Conservation (phyloP, 1,140 invertebrate genomes). For the Phenacoccus solenopsis region DNA sequence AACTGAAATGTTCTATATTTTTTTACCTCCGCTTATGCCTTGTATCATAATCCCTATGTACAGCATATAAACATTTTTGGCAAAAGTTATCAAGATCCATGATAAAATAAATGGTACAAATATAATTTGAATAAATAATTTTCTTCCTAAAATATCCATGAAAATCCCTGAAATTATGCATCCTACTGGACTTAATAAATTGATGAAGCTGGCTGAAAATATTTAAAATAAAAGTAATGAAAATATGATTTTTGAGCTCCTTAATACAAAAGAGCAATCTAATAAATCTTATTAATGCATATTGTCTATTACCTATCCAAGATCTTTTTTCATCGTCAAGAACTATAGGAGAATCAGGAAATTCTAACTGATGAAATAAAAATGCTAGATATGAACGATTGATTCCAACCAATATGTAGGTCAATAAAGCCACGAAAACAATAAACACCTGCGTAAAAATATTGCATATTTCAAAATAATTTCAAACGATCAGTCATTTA, state of each 20-base stretch:
- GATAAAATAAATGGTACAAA: not conserved
- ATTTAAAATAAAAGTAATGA: too few relatives aligned
- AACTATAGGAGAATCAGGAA: not conserved
- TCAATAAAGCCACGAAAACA: too few relatives aligned
- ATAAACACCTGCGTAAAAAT: too few relatives aligned
- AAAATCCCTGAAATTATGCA: not conserved
- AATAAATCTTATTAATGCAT: not conserved
- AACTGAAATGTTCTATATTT: too few relatives aligned
- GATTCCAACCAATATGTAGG: not conserved
- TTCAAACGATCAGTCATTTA: too few relatives aligned
- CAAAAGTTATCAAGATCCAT: not conserved
- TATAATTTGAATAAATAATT: not conserved
- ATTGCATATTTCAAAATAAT: too few relatives aligned
- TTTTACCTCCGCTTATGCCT: not conserved
- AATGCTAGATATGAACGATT: not conserved
- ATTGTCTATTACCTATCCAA: slow-evolving; percentile 19
- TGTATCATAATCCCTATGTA: not conserved
- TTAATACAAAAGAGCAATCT: not conserved
- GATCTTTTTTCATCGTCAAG: slow-evolving; percentile 1
- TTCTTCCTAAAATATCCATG: not conserved
- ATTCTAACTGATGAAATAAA: slow-evolving; percentile 11
- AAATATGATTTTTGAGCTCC: not conserved
- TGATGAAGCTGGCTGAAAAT: not conserved
- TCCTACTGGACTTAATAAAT: not conserved
- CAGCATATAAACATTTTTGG: not conserved